Conservation (phyloP, 2,113 vertebrate species). For the Nicator chloris region DNA sequence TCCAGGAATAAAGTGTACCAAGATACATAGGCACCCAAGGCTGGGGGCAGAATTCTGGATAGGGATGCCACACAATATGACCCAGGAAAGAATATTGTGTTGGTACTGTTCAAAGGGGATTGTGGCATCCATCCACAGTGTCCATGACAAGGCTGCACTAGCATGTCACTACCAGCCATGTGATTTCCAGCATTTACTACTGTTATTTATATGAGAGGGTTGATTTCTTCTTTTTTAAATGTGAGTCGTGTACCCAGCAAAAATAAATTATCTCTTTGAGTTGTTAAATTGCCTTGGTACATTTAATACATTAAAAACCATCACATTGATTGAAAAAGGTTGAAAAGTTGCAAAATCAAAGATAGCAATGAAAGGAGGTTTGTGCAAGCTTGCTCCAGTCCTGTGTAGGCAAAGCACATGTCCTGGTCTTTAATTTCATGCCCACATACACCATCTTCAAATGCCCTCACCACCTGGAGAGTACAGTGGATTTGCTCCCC, state of each 20-base stretch:
- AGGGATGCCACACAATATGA: neutral
- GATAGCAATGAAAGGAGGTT: neutral
- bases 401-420: neutral
- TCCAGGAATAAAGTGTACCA: neutral
- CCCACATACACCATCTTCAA: neutral
- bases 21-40: neutral
- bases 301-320: neutral
- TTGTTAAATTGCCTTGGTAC: neutral
- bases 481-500: neutral
- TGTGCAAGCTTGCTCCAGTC: neutral
- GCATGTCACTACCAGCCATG: neutral
- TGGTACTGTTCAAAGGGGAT: neutral
- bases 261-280: neutral
- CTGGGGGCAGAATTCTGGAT: neutral
- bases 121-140: too few relatives aligned
- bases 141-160: neutral
- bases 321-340: neutral
- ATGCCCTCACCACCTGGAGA: neutral
- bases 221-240: neutral
- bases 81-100: neutral
- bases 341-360: neutral
- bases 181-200: neutral
- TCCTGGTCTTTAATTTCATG: neutral
- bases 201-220: neutral
- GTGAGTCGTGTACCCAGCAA: neutral